These are phyloP conservation scores for Drosophila borealis DNA, from an alignment of 2,888 invertebrate species.

Conservation along the genomic window DNA sequence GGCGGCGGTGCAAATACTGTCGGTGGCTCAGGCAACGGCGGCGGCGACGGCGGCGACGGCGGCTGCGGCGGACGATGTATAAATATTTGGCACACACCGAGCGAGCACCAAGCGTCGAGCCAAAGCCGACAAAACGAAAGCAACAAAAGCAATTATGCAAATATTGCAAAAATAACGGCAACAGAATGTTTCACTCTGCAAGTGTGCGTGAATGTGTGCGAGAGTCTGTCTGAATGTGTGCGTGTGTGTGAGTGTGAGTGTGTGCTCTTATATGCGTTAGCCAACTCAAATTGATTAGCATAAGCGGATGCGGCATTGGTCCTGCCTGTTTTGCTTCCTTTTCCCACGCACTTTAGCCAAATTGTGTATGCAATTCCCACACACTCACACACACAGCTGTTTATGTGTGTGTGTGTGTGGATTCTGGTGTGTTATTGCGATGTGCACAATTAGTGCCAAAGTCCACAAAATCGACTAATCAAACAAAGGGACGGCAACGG, in stretches of 20 bases:
- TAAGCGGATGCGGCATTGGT: slow-evolving; percentile 52
- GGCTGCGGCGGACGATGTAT: slow-evolving; percentile 25
- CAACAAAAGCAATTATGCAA: slow-evolving; percentile 75
- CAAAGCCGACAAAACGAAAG: slow-evolving; percentile 65
- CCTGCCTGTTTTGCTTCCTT: slow-evolving; percentile 31
- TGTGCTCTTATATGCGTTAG: slow-evolving; percentile 29
- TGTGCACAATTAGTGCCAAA: slow-evolving; percentile 69
- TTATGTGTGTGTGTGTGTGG: not conserved
- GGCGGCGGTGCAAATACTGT: not conserved
- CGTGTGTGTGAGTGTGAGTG: slow-evolving; percentile 7
- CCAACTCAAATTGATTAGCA: slow-evolving; percentile 61
- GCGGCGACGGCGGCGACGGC: not conserved
- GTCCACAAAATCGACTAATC: slow-evolving; percentile 73
- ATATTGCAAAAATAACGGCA: slow-evolving; percentile 72
- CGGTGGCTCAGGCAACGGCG: slow-evolving; percentile 4
- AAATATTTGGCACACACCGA: slow-evolving; percentile 63
- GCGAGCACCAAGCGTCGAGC: slow-evolving; percentile 29
- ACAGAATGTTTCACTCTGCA: slow-evolving; percentile 41
- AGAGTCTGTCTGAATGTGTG: slow-evolving; percentile 15
- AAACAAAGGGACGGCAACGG: slow-evolving; percentile 60
- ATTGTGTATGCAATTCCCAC: slow-evolving; percentile 45
- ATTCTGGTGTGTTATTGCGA: slow-evolving; percentile 24
- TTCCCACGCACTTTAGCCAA: slow-evolving; percentile 33
- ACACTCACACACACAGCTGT: slow-evolving; percentile 15
- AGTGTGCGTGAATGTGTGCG: slow-evolving; percentile 14